phyloP scores from a whole-genome alignment of 2,113 vertebrate species.

The Sapayoa aenigma region DNA sequence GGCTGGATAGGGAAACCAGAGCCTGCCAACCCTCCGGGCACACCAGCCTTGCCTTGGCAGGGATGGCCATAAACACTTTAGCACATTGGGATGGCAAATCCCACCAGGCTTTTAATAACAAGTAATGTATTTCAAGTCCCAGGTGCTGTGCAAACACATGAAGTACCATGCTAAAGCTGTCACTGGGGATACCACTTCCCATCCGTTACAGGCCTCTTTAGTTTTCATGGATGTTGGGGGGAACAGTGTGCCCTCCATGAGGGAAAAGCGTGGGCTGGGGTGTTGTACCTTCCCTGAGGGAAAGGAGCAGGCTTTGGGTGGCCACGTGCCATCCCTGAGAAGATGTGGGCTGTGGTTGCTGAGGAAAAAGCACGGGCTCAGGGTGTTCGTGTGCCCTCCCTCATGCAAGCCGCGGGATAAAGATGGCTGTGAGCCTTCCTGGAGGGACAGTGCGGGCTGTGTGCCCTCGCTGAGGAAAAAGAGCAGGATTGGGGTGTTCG shows the following conservation, averaged over 20 bases:
- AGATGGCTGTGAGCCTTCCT: too few species aligned
- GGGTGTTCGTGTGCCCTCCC: background rate
- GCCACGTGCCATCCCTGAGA: background rate
- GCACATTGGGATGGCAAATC: background rate
- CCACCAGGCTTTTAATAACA: background rate
- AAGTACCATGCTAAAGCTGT: background rate
- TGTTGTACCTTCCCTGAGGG: background rate
- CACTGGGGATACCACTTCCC: background rate
- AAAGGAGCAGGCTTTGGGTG: too few species aligned
- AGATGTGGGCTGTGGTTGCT: too few species aligned
- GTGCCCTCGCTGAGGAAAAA: background rate
- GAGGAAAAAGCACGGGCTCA: background rate
- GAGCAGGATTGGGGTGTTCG: background rate
- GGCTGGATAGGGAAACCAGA: background rate
- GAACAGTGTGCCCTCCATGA: accelerated
- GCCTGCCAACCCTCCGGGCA: background rate
- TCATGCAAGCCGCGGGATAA: background rate
- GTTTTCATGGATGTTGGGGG: background rate
- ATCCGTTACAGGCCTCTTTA: background rate
- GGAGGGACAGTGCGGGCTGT: too few species aligned
- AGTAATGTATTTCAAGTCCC: background rate
- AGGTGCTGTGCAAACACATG: accelerated
- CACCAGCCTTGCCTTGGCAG: background rate
- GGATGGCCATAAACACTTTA: background rate
- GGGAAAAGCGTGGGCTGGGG: background rate